A percentile compares a stretch with the other conserved stretches of the same genome.
Evolutionary conservation across 1,140 invertebrate species (phyloP).

Genomic region (Campoletis sonorensis): DNA sequence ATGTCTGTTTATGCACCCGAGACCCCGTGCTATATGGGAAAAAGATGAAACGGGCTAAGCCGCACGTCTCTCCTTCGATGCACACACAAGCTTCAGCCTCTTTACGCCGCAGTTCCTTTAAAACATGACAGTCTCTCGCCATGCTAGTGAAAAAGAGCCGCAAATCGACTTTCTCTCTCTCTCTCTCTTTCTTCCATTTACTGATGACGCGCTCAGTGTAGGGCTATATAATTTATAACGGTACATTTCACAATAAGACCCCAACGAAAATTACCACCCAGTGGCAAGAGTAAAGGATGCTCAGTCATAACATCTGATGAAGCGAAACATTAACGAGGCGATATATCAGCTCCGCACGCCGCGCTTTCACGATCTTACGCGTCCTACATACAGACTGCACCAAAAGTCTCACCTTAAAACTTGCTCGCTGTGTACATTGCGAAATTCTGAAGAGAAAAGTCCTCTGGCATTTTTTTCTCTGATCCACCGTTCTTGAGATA

Average conservation of each 20-base stretch:
- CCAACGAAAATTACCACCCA: conserved; percentile 72
- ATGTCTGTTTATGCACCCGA: conserved; percentile 32
- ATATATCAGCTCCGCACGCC: conserved; percentile 68
- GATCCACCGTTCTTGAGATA: too few relatives aligned
- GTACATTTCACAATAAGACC: conserved; percentile 70
- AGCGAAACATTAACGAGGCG: conserved; percentile 75
- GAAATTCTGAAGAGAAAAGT: too few relatives aligned
- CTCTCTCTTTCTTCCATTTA: conserved; percentile 39
- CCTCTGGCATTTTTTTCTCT: too few relatives aligned
- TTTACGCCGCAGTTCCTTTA: not conserved
- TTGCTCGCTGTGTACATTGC: too few relatives aligned
- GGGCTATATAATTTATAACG: conserved; percentile 69
- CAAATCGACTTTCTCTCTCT: conserved; percentile 32
- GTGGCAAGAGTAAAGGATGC: conserved; percentile 73
- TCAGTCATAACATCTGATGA: conserved; percentile 74
- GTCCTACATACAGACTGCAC: not conserved
- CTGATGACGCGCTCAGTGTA: conserved; percentile 43
- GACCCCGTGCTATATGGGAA: not conserved
- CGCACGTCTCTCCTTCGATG: not conserved
- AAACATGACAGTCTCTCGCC: conserved; percentile 12
- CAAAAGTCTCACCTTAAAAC: not conserved
- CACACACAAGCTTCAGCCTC: not conserved
- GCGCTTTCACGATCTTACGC: conserved; percentile 20
- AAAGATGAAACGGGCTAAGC: conserved; percentile 43
- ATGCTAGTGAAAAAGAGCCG: conserved; percentile 25